A percentile compares a stretch with the other conserved stretches of the same genome.
These are phyloP conservation scores for Neogale vison DNA, from an alignment of 2,113 vertebrate genomes.

Conservation along the genomic window DNA sequence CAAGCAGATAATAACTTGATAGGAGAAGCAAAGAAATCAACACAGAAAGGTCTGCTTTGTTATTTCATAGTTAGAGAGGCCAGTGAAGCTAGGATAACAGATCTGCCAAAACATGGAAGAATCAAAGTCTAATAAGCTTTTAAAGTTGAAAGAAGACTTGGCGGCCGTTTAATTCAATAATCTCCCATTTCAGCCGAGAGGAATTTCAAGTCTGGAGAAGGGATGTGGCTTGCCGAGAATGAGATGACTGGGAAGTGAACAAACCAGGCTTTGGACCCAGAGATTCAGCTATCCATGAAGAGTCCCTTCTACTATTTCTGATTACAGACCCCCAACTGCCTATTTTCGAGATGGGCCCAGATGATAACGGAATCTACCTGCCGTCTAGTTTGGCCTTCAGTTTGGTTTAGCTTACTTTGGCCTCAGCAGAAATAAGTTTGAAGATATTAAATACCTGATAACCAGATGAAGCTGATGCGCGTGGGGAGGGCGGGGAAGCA, in stretches of 20 bases:
- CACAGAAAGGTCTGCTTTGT: neutral
- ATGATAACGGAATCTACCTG: neutral
- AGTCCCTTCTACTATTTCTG: neutral
- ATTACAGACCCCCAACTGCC: neutral
- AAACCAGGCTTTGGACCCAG: neutral
- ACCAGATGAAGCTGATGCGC: neutral
- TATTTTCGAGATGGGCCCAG: neutral
- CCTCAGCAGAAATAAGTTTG: neutral
- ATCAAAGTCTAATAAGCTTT: neutral
- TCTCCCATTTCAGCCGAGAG: neutral
- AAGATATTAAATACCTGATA: neutral
- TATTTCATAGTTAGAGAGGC: neutral
- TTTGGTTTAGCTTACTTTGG: neutral
- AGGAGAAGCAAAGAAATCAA: neutral
- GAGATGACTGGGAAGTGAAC: neutral
- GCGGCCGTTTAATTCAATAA: slow-evolving; percentile 14
- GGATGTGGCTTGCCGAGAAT: neutral
- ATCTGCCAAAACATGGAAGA: slow-evolving; percentile 22
- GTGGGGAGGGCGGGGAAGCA: neutral
- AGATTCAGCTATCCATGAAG: neutral
- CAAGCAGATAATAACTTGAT: neutral
- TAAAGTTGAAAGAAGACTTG: neutral
- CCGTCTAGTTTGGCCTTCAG: neutral
- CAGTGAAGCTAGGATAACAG: neutral
- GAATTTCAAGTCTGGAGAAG: neutral